phyloP scores from a whole-genome alignment of 2,797 vertebrate species.

The Varecia variegata region DNA sequence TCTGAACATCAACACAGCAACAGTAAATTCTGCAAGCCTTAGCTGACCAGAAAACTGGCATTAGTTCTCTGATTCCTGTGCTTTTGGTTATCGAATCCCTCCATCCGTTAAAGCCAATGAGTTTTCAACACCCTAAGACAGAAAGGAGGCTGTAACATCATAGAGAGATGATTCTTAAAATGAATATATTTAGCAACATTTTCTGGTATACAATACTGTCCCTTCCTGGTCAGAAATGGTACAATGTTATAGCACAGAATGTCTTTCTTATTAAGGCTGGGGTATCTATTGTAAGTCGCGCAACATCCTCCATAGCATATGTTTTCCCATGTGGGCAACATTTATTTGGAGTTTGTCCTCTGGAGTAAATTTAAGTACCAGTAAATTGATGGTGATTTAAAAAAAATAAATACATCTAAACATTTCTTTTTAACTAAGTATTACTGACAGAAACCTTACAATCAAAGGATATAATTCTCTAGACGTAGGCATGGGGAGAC shows the following conservation, averaged over 20 bases:
- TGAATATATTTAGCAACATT: not conserved
- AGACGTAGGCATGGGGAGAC: slow-evolving; percentile 12
- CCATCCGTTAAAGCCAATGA: not conserved
- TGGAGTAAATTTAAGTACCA: slow-evolving; percentile 59
- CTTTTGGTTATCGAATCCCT: not conserved
- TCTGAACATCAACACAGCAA: not conserved
- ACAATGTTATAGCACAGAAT: not conserved
- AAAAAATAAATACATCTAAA: slow-evolving; percentile 42
- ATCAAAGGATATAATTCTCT: slow-evolving; percentile 38
- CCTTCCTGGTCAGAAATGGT: not conserved
- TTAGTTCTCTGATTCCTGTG: not conserved
- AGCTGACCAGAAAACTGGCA: not conserved
- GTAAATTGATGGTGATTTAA: slow-evolving; percentile 49
- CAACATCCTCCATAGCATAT: not conserved
- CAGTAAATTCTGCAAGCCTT: not conserved
- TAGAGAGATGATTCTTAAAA: not conserved
- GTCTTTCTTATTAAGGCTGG: slow-evolving; percentile 29
- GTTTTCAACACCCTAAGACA: not conserved
- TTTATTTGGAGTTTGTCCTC: slow-evolving; percentile 32
- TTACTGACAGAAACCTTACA: slow-evolving; percentile 56
- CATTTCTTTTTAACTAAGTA: slow-evolving; percentile 64
- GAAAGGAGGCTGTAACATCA: not conserved
- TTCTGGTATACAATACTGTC: not conserved
- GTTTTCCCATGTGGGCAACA: slow-evolving; percentile 44
- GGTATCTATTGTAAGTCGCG: slow-evolving; percentile 12